Conservation (phyloP, 2,888 invertebrate species). For the Carterocephalus palaemon region DNA sequence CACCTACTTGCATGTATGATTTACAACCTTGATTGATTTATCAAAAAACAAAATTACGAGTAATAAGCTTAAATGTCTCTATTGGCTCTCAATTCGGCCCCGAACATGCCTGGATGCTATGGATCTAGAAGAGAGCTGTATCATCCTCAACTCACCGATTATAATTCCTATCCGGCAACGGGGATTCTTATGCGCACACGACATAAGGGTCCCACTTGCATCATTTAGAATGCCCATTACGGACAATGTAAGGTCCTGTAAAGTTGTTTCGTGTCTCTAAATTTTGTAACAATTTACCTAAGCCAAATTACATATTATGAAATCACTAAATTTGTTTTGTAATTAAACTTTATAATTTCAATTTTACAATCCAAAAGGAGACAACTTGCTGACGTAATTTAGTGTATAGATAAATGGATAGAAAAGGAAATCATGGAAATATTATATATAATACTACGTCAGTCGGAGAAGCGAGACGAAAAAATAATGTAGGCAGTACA, state of each 20-base stretch:
- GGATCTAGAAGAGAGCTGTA: conserved; percentile 57
- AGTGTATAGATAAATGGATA: no score
- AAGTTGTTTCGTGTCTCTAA: conserved; percentile 42
- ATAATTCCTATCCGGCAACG: conserved; percentile 90
- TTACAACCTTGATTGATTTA: no score
- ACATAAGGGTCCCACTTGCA: conserved; percentile 95
- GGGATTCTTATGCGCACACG: conserved; percentile 90
- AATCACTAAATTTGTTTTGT: conserved; percentile 13
- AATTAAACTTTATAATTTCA: conserved; percentile 4
- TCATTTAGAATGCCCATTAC: conserved; percentile 96
- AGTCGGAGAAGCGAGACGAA: no score
- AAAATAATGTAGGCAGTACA: no score
- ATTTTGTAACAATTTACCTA: conserved; percentile 14
- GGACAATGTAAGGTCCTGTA: conserved; percentile 88
- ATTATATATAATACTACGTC: conserved; percentile 2
- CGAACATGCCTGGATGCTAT: conserved; percentile 66
- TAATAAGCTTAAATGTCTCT: conserved; percentile 50
- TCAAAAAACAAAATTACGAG: no score
- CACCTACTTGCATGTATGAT: no score
- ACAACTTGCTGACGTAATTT: no score
- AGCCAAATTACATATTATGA: no score
- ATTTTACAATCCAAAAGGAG: no score
- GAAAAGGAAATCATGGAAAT: background rate
- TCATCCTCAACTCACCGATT: conserved; percentile 84
- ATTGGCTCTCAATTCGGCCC: conserved; percentile 59